Base-by-base conservation (phyloP, 1,140 invertebrate genomes). In the Drosophila simulans region DNA sequence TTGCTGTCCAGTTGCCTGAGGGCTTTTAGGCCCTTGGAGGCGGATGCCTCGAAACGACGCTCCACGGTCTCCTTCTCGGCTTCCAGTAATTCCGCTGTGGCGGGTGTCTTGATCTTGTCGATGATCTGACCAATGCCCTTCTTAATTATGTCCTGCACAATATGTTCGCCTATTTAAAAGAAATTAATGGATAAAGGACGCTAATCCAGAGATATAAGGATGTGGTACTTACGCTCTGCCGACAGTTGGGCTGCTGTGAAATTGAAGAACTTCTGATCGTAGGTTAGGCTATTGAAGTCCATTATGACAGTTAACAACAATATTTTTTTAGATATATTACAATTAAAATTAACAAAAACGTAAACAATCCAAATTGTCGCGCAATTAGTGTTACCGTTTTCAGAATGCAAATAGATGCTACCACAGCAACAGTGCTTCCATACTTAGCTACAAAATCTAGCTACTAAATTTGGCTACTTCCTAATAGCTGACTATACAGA, bases 251-350 rank as follows among this genome's bases (percentile, higher is more conserved):
- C 15, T 1, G 49, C n/a, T 35, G 49, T 52, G 8, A 52, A 52
- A 15, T 52, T 52, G 12, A 52, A 52, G 7, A 17, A 52, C 31
- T 52, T 52, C 20, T 52, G 49, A 5, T 52, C 49, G 31, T 52
- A 52, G 31, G 49, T 35, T 12, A 31, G 20, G 10, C 49, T 52
- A 13, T 52, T 13, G 5, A 52, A 52, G 11, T 52, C 15, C 49
- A 52, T 52, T 10, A 8, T 7, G 2, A 11, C 4, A 8, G 15
- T 4, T 12, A 1, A 5, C 4, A 1, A 0, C 10, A 20, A 17
- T 34, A 13, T 31, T 31, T 15, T 17, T 17, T 13, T 0, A 11
- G 0, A 12, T 35, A 20, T 35, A 35, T 4, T 20, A 12, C 20
- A 35, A 5, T 20, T 4, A 35, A 17, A 13, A 3, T 11, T 5